Conservation (phyloP, 2,113 vertebrate species). For the Rhinolophus ferrumequinum region DNA sequence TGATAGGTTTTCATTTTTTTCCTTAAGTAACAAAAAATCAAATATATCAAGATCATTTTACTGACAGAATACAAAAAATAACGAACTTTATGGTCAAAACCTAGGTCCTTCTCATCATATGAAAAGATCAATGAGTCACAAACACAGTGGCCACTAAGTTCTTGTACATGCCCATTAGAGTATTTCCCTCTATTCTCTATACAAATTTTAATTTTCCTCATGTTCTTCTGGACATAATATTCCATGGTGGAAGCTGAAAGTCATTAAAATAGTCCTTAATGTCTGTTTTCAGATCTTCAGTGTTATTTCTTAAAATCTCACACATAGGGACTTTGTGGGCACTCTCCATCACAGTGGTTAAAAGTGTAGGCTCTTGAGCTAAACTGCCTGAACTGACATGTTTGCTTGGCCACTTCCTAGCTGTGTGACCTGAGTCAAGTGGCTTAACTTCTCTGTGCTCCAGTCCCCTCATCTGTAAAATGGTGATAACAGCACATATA, state of each 20-base stretch:
- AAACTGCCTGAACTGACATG: neutral
- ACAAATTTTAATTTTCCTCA: neutral
- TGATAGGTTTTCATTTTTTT: neutral
- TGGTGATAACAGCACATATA: fast-evolving
- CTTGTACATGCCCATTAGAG: neutral
- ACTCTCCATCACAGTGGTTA: neutral
- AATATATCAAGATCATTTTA: slow-evolving; percentile 26
- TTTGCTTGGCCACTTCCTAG: neutral
- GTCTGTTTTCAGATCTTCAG: neutral
- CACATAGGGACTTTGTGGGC: neutral
- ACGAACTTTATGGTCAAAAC: neutral
- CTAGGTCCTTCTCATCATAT: neutral
- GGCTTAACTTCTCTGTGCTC: neutral
- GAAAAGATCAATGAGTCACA: neutral
- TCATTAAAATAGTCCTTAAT: neutral
- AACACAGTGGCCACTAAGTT: neutral
- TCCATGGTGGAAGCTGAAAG: neutral
- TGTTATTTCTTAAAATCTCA: neutral
- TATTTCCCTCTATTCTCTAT: neutral
- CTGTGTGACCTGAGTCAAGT: neutral
- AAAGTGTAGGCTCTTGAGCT: neutral
- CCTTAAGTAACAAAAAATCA: slow-evolving; percentile 26
- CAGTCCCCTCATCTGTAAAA: neutral
- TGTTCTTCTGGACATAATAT: neutral
- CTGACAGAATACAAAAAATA: neutral